These are phyloP conservation scores for Scelioninae gen. 2 DNA, from an alignment of 2,888 invertebrate genomes.

Conservation along the genomic window DNA sequence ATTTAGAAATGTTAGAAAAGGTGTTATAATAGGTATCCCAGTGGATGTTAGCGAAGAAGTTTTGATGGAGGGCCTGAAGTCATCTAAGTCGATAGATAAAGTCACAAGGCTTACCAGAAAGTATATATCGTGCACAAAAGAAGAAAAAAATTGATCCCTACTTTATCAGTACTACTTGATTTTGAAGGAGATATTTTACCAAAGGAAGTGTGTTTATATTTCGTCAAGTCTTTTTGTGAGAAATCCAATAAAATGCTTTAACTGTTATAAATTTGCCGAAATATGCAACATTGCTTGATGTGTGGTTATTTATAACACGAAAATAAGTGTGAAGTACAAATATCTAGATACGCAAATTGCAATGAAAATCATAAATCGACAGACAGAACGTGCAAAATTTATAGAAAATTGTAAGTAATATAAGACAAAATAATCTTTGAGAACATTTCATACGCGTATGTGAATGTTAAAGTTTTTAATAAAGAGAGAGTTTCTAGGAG, in stretches of 20 bases:
- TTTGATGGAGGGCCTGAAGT: neutral
- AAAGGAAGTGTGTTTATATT: slow-evolving; percentile 5
- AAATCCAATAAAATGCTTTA: slow-evolving; percentile 15
- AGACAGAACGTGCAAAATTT: neutral
- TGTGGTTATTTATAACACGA: neutral
- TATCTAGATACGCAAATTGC: neutral
- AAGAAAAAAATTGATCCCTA: slow-evolving; percentile 11
- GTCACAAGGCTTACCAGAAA: slow-evolving; percentile 7
- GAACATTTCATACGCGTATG: slow-evolving; percentile 38
- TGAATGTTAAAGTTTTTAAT: slow-evolving; percentile 12
- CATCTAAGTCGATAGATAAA: neutral
- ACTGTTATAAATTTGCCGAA: slow-evolving; percentile 19
- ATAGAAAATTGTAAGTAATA: neutral
- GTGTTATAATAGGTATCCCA: slow-evolving; percentile 16
- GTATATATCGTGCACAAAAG: neutral
- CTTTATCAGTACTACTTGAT: neutral
- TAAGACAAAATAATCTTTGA: neutral
- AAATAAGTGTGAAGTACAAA: neutral
- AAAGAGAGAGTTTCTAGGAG: neutral
- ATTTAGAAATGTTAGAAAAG: slow-evolving; percentile 20
- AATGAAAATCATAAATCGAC: neutral
- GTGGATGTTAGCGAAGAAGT: neutral
- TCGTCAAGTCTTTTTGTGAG: slow-evolving; percentile 14
- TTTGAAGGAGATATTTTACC: slow-evolving; percentile 12
- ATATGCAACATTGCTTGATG: slow-evolving; percentile 1